Conservation (phyloP, 2,113 vertebrate genomes). For the Aldabrachelys gigantea region DNA sequence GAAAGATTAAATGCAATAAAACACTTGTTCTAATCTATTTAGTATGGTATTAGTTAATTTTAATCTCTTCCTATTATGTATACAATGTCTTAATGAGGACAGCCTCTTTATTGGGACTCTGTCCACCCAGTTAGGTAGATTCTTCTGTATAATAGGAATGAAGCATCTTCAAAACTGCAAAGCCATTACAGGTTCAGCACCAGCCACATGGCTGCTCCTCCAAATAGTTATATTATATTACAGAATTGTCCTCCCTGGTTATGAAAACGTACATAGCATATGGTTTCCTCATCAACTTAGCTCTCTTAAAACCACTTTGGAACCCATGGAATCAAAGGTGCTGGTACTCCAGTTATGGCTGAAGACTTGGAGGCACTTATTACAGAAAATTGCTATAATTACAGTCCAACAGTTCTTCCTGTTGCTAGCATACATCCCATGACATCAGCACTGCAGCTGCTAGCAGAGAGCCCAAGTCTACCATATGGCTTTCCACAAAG, state of each 20-base stretch:
- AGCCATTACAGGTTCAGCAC: constrained; percentile 11
- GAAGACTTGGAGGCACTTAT: neutral
- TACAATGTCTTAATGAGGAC: neutral
- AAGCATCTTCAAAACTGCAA: constrained; percentile 20
- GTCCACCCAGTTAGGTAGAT: constrained; percentile 9
- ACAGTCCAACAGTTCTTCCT: rapidly evolving
- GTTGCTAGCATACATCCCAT: rapidly evolving
- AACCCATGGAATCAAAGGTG: neutral
- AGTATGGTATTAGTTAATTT: neutral
- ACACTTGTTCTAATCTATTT: constrained; percentile 25
- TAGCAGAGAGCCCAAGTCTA: neutral
- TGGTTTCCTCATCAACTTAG: neutral
- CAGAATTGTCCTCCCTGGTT: neutral
- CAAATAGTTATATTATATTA: neutral
- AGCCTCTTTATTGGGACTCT: neutral
- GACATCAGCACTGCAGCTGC: rapidly evolving
- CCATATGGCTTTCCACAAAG: constrained; percentile 3
- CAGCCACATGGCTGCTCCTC: neutral
- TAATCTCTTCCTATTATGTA: neutral
- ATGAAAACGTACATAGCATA: neutral
- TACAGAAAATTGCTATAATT: rapidly evolving
- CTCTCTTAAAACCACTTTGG: neutral
- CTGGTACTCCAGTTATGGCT: rapidly evolving
- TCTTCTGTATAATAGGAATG: constrained; percentile 1
- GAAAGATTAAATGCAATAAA: neutral